Evolutionary conservation across 2,113 vertebrate genomes (phyloP).

Genomic region (Dicaeum eximium): DNA sequence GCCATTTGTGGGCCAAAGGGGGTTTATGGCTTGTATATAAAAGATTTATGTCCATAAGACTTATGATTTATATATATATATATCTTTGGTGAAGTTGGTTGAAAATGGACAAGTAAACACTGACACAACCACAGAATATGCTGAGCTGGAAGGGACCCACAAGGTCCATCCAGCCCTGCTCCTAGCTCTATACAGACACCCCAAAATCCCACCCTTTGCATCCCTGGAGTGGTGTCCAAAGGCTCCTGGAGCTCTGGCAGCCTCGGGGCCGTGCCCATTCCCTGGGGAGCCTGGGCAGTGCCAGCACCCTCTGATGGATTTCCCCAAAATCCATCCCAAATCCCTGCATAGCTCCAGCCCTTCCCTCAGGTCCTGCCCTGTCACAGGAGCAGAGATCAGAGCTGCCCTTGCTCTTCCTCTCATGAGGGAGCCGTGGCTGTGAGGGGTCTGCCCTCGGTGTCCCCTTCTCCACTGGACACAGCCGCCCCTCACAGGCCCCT

Average conservation of each 20-base stretch:
- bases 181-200: accelerated
- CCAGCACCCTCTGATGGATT: no score
- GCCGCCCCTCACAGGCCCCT: not conserved
- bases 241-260: not conserved
- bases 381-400: not conserved
- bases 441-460: not conserved
- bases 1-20: not conserved
- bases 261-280: not conserved
- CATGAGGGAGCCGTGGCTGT: not conserved
- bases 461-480: not conserved
- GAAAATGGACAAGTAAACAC: not conserved
- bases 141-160: not conserved
- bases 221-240: not conserved
- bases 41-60: not conserved
- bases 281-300: not conserved
- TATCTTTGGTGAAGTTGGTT: not conserved
- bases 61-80: accelerated
- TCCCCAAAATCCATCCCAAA: no score
- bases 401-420: not conserved
- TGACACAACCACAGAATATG: no score
- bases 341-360: not conserved
- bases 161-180: accelerated
- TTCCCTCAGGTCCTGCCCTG: not conserved
- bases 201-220: no score
- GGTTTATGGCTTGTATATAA: not conserved